Percentiles rank a stretch among this genome's conserved stretches.
These are phyloP conservation scores for Melipona beecheii DNA, from an alignment of 2,888 invertebrate species.

Conservation along the genomic window DNA sequence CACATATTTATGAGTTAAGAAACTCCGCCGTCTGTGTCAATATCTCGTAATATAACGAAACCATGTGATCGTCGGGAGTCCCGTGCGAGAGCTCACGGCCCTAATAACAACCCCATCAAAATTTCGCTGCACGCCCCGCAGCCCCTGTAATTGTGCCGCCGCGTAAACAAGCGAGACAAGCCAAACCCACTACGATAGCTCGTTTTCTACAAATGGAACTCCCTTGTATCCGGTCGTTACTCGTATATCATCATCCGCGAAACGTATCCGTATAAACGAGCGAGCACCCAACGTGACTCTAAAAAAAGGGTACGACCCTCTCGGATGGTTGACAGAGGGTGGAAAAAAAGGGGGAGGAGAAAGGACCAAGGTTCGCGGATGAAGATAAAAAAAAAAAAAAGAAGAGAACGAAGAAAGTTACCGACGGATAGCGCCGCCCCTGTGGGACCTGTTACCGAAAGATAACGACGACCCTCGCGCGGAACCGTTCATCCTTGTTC, in stretches of 20 bases:
- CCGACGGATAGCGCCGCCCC: slow-evolving; percentile 34
- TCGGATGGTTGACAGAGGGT: background rate
- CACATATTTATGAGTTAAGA: too few species aligned
- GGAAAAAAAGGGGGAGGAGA: too few species aligned
- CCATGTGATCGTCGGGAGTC: background rate
- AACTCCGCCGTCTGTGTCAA: background rate
- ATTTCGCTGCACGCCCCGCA: background rate
- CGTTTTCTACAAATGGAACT: slow-evolving; percentile 51
- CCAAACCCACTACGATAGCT: slow-evolving; percentile 19
- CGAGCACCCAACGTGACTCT: background rate
- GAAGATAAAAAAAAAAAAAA: background rate
- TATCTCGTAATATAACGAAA: background rate
- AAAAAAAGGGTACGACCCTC: background rate
- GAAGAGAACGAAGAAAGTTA: slow-evolving; percentile 10
- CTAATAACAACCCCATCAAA: slow-evolving; percentile 16
- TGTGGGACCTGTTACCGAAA: slow-evolving; percentile 61
- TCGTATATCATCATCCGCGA: slow-evolving; percentile 38
- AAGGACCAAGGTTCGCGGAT: too few species aligned
- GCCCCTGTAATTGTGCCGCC: slow-evolving; percentile 23
- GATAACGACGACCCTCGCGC: slow-evolving; percentile 66
- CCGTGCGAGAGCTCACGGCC: background rate
- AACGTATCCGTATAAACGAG: background rate
- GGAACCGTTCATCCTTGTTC: slow-evolving; percentile 27
- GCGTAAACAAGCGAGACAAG: slow-evolving; percentile 14
- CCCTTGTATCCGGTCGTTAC: slow-evolving; percentile 35